A percentile compares a stretch with the other conserved stretches of the same genome.
phyloP scores from a whole-genome alignment of 2,797 vertebrate genomes.

The Mormyrus hasselquistii region DNA sequence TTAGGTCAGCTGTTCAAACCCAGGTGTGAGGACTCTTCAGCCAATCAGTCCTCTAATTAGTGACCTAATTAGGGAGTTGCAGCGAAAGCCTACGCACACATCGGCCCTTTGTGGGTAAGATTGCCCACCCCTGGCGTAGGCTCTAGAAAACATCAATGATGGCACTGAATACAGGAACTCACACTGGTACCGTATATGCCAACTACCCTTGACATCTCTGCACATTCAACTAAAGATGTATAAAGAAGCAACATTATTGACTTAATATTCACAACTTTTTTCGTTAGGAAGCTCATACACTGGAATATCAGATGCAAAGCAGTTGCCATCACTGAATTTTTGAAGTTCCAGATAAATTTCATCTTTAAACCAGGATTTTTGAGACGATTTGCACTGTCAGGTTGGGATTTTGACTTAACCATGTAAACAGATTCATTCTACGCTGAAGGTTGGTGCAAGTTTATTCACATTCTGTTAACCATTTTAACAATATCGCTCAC shows the following conservation, averaged over 20 bases:
- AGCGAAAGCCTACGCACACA: too few relatives aligned
- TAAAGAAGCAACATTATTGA: neutral
- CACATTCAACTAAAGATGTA: neutral
- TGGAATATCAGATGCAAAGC: neutral
- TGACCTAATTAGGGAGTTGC: too few relatives aligned
- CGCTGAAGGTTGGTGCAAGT: neutral
- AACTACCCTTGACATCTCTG: neutral
- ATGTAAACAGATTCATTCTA: neutral
- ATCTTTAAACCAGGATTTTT: neutral
- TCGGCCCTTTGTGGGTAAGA: too few relatives aligned
- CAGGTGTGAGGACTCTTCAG: too few relatives aligned
- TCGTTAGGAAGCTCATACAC: neutral
- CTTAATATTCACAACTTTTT: neutral
- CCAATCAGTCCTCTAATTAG: too few relatives aligned
- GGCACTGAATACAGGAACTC: neutral
- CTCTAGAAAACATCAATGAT: neutral
- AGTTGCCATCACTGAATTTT: neutral
- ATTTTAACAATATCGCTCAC: slow-evolving; percentile 25
- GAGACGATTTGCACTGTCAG: neutral
- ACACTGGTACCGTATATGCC: neutral
- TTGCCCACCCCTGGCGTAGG: neutral
- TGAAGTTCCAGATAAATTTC: neutral
- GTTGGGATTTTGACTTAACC: neutral
- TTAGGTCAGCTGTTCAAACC: too few relatives aligned
- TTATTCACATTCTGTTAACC: slow-evolving; percentile 18